These are phyloP conservation scores for Theristicus caerulescens DNA, from an alignment of 2,113 vertebrate genomes.

Conservation along the genomic window DNA sequence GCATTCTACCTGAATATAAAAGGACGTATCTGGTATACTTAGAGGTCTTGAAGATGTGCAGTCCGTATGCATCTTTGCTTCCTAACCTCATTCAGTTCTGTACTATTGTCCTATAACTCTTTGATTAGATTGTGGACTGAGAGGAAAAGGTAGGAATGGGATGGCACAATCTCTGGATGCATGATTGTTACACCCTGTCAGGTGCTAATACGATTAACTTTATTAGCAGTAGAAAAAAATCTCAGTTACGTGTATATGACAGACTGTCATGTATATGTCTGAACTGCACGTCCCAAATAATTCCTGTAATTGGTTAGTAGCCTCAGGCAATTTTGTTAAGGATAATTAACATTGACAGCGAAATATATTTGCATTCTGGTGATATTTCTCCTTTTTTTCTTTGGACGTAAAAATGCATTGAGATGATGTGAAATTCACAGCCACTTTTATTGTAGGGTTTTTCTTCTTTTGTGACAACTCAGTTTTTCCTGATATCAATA, in stretches of 20 bases:
- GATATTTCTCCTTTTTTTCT: not conserved
- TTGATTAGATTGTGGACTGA: not conserved
- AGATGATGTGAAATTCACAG: not conserved
- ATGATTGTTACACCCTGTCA: not conserved
- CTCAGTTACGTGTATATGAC: not conserved
- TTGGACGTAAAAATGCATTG: not conserved
- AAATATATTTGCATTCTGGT: not conserved
- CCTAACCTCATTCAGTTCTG: not conserved
- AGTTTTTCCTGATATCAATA: not conserved
- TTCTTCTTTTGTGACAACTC: not conserved
- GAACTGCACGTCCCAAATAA: not conserved
- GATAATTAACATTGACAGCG: not conserved
- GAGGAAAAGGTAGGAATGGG: not conserved
- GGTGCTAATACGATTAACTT: not conserved
- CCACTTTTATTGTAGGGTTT: not conserved
- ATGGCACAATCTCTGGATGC: not conserved
- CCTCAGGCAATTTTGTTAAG: not conserved
- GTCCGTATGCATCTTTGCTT: not conserved
- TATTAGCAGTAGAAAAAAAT: not conserved
- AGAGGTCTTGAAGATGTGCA: not conserved
- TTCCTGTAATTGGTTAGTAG: not conserved
- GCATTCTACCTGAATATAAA: not conserved
- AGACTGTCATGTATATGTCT: not conserved
- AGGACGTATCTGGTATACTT: not conserved
- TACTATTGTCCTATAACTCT: not conserved